These are phyloP conservation scores for Takifugu bimaculatus DNA, from an alignment of 2,113 vertebrate species.

Conservation along the genomic window DNA sequence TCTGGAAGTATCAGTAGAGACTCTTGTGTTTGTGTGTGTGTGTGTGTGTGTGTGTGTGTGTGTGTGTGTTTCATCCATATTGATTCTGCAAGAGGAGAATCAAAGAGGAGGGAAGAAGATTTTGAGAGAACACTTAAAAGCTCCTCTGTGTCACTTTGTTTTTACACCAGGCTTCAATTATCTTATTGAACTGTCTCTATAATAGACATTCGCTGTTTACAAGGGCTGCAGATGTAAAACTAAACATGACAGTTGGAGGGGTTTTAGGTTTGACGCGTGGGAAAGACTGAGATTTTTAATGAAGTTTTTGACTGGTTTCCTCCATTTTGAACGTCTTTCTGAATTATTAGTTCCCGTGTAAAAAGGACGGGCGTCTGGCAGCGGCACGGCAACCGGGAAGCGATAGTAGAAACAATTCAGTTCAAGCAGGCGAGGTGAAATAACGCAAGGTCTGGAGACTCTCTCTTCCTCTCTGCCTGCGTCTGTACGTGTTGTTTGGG, in stretches of 20 bases:
- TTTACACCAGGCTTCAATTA: slow-evolving; percentile 10
- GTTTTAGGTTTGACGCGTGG: background rate
- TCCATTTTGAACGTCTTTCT: slow-evolving; percentile 36
- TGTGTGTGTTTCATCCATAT: slow-evolving; percentile 27
- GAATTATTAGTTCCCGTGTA: slow-evolving; percentile 31
- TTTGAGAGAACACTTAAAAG: slow-evolving; percentile 29
- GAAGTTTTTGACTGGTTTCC: slow-evolving; percentile 30
- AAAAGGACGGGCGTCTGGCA: slow-evolving; percentile 7
- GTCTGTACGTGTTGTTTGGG: background rate
- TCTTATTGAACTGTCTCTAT: slow-evolving; percentile 24
- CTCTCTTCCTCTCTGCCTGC: background rate
- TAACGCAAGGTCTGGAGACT: slow-evolving; percentile 4
- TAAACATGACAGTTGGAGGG: slow-evolving; percentile 35
- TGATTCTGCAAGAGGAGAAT: slow-evolving; percentile 43
- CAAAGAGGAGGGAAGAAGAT: slow-evolving; percentile 23
- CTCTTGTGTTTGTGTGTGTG: background rate
- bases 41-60: slow-evolving; percentile 6
- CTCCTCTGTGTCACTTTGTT: slow-evolving; percentile 24
- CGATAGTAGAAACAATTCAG: slow-evolving; percentile 18
- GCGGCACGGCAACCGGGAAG: slow-evolving; percentile 15
- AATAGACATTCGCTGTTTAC: slow-evolving; percentile 38
- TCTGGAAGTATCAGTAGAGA: background rate
- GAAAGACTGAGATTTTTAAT: slow-evolving; percentile 14
- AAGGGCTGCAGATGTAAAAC: slow-evolving; percentile 21
- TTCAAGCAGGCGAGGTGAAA: slow-evolving; percentile 20